Base-by-base conservation (phyloP, 1,140 invertebrate species). In the Lordiphosa collinella region DNA sequence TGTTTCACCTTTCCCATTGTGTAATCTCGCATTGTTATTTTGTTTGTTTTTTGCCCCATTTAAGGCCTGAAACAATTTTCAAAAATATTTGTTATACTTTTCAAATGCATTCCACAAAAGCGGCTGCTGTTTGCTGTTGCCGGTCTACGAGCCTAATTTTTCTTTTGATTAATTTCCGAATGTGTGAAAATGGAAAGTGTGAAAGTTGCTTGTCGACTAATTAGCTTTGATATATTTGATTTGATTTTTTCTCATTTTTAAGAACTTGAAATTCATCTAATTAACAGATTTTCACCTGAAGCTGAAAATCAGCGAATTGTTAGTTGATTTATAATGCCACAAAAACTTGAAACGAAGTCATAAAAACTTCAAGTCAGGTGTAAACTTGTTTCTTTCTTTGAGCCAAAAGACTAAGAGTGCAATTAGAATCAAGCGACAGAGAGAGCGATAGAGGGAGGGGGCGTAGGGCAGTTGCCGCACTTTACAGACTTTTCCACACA, bases 141-240 rank as follows among this genome's bases (percentile, higher is more conserved):
- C 8, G 25, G 25, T 29, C 32, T 58, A 35, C 52, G 51, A 59
- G 44, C 44, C 56, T 53, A 54, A 55, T 69, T 48, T 41, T 68
- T 64, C 48, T 57, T 70, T 70, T 75, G 70, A 75, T 80, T 75
- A 68, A 78, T 84, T 72, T 72, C 40, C 50, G 43, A 59, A 40
- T 18, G 76, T 84, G 78, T 78, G 58, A 82, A 72, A 82, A 66
- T 78, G 72, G 78, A 82, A 82, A 82, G 76, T 82, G 72, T 82
- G 78, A 82, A 82, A 82, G 76, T 82, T 82, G 38, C 16, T 49
- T 68, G 65, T 36, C 64, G 36, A 67, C 75, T 82, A 80, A 82
- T 80, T 82, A 76, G 67, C 40, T 51, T 53, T 80, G 75, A 80
- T 75, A 82, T 75, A 79, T 79, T 29, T 29, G 25, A 29, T 7